A percentile compares a stretch with the other conserved stretches of the same genome.
Evolutionary conservation across 2,113 vertebrate species (phyloP).

Genomic region (Tachysurus fulvidraco): DNA sequence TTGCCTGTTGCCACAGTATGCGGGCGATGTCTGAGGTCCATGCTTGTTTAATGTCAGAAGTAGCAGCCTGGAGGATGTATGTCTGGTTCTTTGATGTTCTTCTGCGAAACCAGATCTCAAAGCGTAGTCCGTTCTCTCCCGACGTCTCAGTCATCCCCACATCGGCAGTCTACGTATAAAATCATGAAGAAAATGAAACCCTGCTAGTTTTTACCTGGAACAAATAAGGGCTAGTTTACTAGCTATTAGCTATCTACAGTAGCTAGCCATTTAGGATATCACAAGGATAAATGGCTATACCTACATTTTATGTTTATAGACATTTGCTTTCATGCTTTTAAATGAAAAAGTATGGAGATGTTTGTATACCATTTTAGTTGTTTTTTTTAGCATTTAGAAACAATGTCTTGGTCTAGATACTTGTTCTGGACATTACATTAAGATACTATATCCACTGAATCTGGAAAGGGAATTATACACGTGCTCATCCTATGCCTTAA

Average conservation of each 20-base stretch:
- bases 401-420: not conserved
- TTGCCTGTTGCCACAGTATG: slow-evolving; percentile 91
- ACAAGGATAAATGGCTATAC: not conserved
- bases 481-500: not conserved
- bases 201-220: not conserved
- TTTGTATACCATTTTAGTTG: not conserved
- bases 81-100: slow-evolving; percentile 80
- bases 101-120: slow-evolving; percentile 87
- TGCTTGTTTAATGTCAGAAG: slow-evolving; percentile 76
- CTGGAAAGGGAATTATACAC: not conserved
- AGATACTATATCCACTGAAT: not conserved
- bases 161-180: slow-evolving; percentile 81
- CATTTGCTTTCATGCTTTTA: not conserved
- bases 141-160: slow-evolving; percentile 83
- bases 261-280: not conserved
- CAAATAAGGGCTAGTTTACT: not conserved
- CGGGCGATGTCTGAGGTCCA: slow-evolving; percentile 87
- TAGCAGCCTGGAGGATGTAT: slow-evolving; percentile 81
- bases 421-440: not conserved
- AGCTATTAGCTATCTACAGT: not conserved
- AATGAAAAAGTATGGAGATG: not conserved
- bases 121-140: slow-evolving; percentile 77
- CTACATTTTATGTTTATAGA: not conserved
- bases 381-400: not conserved
- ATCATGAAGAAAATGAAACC: slow-evolving; percentile 10